Percentiles rank a stretch among this genome's conserved stretches.
Evolutionary conservation across 2,797 vertebrate species (phyloP).

Genomic region (Nyctibius grandis): DNA sequence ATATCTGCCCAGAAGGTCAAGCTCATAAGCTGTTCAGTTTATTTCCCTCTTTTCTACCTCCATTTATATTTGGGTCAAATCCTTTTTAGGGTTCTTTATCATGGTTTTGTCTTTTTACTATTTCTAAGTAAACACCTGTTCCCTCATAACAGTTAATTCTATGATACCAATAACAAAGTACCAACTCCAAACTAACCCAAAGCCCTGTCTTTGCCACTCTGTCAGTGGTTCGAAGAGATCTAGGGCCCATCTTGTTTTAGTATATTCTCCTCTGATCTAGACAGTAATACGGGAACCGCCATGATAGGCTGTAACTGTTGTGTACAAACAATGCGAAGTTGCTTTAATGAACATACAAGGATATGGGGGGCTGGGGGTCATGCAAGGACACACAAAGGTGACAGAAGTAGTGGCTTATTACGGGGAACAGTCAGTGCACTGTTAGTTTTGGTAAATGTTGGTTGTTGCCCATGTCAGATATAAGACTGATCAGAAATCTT

Average conservation of each 20-base stretch:
- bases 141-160: not conserved
- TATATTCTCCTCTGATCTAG: not conserved
- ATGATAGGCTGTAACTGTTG: not conserved
- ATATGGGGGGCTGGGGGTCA: not conserved
- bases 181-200: not conserved
- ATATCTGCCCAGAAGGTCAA: not conserved
- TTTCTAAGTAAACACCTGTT: not conserved
- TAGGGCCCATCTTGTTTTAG: not conserved
- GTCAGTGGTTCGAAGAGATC: not conserved
- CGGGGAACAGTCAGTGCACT: not conserved
- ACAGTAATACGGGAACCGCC: not conserved
- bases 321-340: not conserved
- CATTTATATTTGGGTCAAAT: not conserved
- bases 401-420: not conserved
- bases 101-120: not conserved
- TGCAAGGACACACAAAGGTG: not conserved
- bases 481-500: not conserved
- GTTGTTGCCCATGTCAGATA: not conserved
- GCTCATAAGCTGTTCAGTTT: not conserved
- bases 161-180: not conserved
- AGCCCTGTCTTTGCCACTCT: not conserved
- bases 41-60: not conserved
- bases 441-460: not conserved
- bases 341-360: not conserved
- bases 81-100: not conserved